phyloP scores from a whole-genome alignment of 2,888 invertebrate species.

The Lutraria lutraria region DNA sequence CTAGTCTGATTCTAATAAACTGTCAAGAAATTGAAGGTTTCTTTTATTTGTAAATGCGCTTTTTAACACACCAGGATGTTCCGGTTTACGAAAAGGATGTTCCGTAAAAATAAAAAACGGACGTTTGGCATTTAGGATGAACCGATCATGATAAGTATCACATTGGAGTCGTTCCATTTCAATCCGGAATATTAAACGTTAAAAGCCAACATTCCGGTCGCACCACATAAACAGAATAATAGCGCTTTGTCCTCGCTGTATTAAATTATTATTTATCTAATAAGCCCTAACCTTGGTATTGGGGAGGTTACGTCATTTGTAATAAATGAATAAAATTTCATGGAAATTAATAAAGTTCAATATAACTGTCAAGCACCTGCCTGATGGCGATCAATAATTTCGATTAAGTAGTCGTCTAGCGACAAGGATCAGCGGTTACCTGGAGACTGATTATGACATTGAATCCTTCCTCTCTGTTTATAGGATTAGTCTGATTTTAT shows the following conservation, averaged over 20 bases:
- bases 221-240: background rate
- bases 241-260: conserved; percentile 7
- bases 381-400: conserved; percentile 59
- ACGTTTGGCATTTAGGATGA: background rate
- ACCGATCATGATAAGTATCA: background rate
- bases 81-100: too few relatives aligned
- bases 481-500: conserved; percentile 65
- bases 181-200: background rate
- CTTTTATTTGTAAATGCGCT: too few relatives aligned
- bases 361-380: conserved; percentile 71
- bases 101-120: background rate
- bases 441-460: conserved; percentile 64
- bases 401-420: conserved; percentile 61
- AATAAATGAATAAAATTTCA: conserved; percentile 62
- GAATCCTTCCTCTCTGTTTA: conserved; percentile 64
- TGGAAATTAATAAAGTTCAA: conserved; percentile 67
- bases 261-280: conserved; percentile 44
- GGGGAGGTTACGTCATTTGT: conserved; percentile 45
- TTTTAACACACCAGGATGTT: too few relatives aligned
- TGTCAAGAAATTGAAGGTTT: too few relatives aligned
- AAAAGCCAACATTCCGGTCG: conserved; percentile 12
- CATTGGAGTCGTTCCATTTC: background rate
- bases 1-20: too few relatives aligned
- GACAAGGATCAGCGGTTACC: conserved; percentile 65
- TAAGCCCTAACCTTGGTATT: conserved; percentile 20